Evolutionary conservation across 2,113 vertebrate species (phyloP).

Genomic region (Talpa occidentalis): DNA sequence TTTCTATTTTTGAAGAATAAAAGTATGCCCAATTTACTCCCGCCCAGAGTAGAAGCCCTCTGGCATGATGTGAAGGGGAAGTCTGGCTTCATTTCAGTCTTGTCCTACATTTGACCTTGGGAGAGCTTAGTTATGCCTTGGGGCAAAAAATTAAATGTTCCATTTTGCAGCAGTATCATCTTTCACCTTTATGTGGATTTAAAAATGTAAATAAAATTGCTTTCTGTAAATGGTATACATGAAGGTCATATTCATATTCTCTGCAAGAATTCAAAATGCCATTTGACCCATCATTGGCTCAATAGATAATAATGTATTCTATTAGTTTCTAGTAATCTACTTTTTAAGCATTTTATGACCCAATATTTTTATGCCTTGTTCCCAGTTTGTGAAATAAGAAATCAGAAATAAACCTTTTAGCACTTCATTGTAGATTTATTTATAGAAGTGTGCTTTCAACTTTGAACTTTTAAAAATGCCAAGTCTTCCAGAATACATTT

Average conservation of each 20-base stretch:
- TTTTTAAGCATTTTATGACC: conserved; percentile 86
- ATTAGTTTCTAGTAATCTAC: conserved; percentile 84
- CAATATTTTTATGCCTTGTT: conserved; percentile 84
- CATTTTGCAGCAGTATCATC: conserved; percentile 82
- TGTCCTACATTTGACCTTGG: conserved; percentile 84
- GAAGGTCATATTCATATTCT: conserved; percentile 85
- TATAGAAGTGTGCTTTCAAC: conserved; percentile 82
- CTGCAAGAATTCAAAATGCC: conserved; percentile 82
- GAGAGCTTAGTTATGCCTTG: conserved; percentile 77
- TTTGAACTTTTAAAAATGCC: conserved; percentile 82
- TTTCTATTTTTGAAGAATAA: conserved; percentile 58
- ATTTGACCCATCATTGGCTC: conserved; percentile 86
- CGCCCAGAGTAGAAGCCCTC: not conserved
- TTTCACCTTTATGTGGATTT: conserved; percentile 87
- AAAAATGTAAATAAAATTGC: conserved; percentile 90
- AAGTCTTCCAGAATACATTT: conserved; percentile 75
- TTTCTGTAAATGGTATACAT: conserved; percentile 83
- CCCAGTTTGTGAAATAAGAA: conserved; percentile 84
- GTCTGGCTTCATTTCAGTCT: conserved; percentile 77
- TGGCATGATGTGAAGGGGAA: conserved; percentile 27
- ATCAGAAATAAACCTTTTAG: conserved; percentile 85
- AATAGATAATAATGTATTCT: conserved; percentile 85
- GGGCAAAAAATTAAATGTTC: conserved; percentile 82
- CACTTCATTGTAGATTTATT: conserved; percentile 84
- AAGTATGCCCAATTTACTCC: conserved; percentile 51